Evolutionary conservation across 2,113 vertebrate genomes (phyloP).

Genomic region (Pteruthius melanotis): DNA sequence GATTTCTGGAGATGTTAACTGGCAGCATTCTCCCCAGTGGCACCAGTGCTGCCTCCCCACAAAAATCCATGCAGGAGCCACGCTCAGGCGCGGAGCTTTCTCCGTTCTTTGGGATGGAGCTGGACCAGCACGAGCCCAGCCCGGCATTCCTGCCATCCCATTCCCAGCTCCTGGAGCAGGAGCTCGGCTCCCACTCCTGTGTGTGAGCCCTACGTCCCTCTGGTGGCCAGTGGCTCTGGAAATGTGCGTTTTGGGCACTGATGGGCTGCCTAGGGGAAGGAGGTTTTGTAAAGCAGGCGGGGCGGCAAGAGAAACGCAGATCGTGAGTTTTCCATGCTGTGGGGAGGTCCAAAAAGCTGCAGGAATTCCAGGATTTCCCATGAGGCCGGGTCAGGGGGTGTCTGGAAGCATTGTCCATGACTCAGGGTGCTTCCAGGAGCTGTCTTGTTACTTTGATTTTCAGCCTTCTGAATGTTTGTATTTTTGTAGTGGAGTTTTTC

Average conservation of each 20-base stretch:
- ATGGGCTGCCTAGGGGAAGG: not conserved
- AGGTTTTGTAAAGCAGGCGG: not conserved
- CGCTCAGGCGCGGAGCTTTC: not conserved
- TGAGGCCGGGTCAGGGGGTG: not conserved
- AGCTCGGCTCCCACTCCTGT: not conserved
- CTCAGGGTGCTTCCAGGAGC: not conserved
- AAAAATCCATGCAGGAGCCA: not conserved
- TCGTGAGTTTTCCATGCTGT: not conserved
- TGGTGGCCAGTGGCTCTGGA: not conserved
- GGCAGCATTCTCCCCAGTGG: not conserved
- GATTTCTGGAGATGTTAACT: not conserved
- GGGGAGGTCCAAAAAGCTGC: not conserved
- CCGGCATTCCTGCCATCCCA: accelerated
- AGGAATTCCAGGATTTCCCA: not conserved
- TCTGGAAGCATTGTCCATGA: accelerated
- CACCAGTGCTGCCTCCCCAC: not conserved
- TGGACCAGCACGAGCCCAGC: not conserved
- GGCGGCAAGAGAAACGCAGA: not conserved
- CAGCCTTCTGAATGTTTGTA: too few relatives aligned
- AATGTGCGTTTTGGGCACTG: not conserved
- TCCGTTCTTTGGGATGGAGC: not conserved
- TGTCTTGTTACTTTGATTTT: too few relatives aligned
- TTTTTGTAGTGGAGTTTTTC: too few relatives aligned
- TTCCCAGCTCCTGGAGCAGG: not conserved
- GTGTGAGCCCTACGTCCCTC: not conserved